Percentiles rank a stretch among this genome's conserved stretches.
phyloP scores from a whole-genome alignment of 2,888 invertebrate genomes.

The Cephalotes varians region DNA sequence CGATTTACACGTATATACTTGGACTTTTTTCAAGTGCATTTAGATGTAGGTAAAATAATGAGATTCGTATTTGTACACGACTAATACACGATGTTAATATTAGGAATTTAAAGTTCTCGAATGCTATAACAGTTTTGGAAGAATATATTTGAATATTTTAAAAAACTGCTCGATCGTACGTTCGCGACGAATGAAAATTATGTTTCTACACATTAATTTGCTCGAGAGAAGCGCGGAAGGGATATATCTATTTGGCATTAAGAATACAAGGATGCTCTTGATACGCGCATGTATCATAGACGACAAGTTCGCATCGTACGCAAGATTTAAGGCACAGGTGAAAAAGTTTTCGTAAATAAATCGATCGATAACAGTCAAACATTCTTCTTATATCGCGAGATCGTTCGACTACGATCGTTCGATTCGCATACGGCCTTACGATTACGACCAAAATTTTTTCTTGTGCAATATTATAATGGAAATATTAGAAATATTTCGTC shows the following conservation, averaged over 20 bases:
- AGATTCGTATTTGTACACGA: no score
- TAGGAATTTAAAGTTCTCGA: neutral
- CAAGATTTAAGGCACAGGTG: no score
- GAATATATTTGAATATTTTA: neutral
- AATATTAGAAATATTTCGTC: no score
- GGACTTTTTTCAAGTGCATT: neutral
- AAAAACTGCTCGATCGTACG: neutral
- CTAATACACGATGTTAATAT: neutral
- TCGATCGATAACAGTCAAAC: no score
- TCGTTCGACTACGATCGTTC: no score
- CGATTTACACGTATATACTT: neutral
- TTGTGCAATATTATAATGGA: no score
- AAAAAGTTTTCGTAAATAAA: no score
- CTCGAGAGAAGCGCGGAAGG: neutral
- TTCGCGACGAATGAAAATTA: neutral
- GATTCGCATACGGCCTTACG: no score
- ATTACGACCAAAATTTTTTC: no score
- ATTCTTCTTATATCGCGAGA: no score
- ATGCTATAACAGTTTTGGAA: neutral
- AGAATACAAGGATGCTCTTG: neutral
- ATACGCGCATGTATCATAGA: neutral
- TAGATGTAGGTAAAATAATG: neutral
- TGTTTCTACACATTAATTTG: neutral
- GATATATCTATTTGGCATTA: neutral
- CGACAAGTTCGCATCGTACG: neutral